Evolutionary conservation across 2,113 vertebrate genomes (phyloP).

Genomic region (Esox niger): DNA sequence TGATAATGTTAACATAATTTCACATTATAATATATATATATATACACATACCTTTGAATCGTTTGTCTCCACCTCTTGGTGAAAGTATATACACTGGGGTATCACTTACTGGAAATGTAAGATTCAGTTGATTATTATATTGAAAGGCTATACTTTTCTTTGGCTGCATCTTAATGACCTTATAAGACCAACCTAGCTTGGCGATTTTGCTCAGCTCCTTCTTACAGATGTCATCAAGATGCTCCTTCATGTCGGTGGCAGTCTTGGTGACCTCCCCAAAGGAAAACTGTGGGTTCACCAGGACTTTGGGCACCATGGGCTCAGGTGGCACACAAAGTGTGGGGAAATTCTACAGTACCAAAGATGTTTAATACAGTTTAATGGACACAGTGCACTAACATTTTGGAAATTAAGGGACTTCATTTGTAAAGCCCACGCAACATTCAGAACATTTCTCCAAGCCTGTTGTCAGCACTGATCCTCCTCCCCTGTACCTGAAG

Average conservation of each 20-base stretch:
- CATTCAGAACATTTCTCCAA: too few relatives aligned
- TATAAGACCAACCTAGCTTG: constrained; percentile 63
- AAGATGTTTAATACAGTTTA: neutral
- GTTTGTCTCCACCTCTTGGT: constrained; percentile 68
- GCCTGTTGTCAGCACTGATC: neutral
- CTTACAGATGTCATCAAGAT: constrained; percentile 74
- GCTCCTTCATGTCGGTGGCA: constrained; percentile 70
- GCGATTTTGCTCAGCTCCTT: constrained; percentile 70
- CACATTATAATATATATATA: neutral
- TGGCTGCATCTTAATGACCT: neutral
- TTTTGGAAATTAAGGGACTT: too few relatives aligned
- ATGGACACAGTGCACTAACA: neutral
- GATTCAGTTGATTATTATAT: neutral
- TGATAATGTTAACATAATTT: too few relatives aligned
- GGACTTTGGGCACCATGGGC: constrained; percentile 75
- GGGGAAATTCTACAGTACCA: constrained; percentile 66
- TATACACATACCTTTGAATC: constrained; percentile 59
- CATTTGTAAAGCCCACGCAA: neutral
- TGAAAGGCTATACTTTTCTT: neutral
- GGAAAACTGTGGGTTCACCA: constrained; percentile 77
- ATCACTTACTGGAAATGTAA: constrained; percentile 65
- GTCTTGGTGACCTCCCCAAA: constrained; percentile 73
- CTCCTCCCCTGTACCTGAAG: constrained; percentile 61
- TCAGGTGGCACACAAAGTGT: constrained; percentile 69
- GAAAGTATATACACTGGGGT: constrained; percentile 70